Conservation (phyloP, 2,888 invertebrate species). For the Gasteruption jaculator region DNA sequence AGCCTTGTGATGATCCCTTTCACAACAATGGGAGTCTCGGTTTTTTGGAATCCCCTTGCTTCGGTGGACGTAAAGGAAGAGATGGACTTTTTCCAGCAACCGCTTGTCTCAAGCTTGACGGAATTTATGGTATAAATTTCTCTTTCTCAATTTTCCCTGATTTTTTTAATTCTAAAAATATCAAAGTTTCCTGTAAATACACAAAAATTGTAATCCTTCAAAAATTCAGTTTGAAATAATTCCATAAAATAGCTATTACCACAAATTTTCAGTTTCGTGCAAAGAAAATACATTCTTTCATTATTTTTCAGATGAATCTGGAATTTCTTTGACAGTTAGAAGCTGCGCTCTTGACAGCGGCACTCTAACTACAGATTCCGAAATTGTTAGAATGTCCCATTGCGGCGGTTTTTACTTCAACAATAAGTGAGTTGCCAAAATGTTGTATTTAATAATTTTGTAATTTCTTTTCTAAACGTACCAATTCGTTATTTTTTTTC, state of each 20-base stretch:
- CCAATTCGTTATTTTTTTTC: conserved; percentile 7
- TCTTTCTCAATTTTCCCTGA: too few species aligned
- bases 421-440: conserved; percentile 59
- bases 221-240: neutral
- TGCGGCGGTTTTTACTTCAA: conserved; percentile 92
- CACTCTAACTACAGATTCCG: conserved; percentile 91
- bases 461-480: neutral
- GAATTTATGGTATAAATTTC: conserved; percentile 90
- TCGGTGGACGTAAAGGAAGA: conserved; percentile 89
- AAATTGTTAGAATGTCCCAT: conserved; percentile 95
- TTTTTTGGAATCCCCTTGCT: conserved; percentile 85
- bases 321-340: conserved; percentile 79
- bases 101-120: conserved; percentile 93
- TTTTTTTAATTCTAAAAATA: too few species aligned
- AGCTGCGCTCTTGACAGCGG: conserved; percentile 95
- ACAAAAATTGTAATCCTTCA: too few species aligned
- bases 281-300: too few species aligned
- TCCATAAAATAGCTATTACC: conserved; percentile 1
- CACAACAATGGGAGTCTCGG: conserved; percentile 85
- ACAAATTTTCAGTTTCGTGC: conserved; percentile 1
- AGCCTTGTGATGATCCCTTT: conserved; percentile 92
- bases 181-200: too few species aligned
- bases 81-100: conserved; percentile 95
- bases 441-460: conserved; percentile 4
- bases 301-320: conserved; percentile 66